phyloP scores from a whole-genome alignment of 2,113 vertebrate genomes.

The Amazona vittata region DNA sequence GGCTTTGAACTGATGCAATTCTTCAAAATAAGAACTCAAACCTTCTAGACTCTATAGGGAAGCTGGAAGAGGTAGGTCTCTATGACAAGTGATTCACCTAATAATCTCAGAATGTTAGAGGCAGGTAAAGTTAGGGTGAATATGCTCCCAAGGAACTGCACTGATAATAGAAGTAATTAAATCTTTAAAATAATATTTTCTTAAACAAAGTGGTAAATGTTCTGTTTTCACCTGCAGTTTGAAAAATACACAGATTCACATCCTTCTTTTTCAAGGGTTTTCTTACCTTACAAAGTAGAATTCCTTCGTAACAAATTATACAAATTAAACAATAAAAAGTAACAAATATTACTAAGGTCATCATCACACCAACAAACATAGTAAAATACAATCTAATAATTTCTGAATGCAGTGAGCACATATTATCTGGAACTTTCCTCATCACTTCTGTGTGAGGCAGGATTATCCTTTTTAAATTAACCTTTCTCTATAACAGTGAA shows the following conservation, averaged over 20 bases:
- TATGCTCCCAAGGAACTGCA: not conserved
- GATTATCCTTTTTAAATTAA: not conserved
- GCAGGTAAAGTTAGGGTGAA: not conserved
- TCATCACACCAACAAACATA: not conserved
- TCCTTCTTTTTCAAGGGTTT: not conserved
- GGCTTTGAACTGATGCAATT: not conserved
- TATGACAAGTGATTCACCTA: not conserved
- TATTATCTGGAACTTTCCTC: not conserved
- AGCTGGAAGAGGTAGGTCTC: not conserved
- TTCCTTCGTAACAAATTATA: not conserved
- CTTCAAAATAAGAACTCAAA: not conserved
- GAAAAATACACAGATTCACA: rapidly evolving
- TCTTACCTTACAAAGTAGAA: not conserved
- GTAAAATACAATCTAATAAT: not conserved
- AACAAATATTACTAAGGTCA: not conserved
- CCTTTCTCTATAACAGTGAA: not conserved
- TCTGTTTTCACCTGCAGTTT: not conserved
- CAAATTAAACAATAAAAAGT: not conserved
- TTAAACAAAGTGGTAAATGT: not conserved
- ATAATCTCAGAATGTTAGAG: not conserved
- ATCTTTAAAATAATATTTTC: not conserved
- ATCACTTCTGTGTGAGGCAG: not conserved
- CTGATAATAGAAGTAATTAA: not conserved
- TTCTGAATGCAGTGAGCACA: not conserved
- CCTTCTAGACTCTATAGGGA: not conserved